Base-by-base conservation (phyloP, 2,797 vertebrate species). In the Euthynnus affinis region DNA sequence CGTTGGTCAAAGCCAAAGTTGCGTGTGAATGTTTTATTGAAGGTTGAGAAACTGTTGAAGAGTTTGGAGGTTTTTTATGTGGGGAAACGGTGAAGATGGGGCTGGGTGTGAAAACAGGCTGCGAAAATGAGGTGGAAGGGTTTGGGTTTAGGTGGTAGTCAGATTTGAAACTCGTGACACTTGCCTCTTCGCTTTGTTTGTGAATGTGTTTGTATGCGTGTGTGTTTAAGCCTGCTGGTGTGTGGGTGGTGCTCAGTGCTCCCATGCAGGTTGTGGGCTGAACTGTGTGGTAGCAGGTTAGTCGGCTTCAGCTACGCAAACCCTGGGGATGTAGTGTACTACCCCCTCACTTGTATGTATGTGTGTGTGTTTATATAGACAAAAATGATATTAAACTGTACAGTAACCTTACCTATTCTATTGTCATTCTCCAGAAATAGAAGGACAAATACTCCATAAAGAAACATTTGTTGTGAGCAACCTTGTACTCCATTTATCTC, bases 201-300 rank as follows among this genome's bases (percentile, higher is more conserved):
- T 74, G 70, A 59, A 51, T 76, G 71, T 85, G 73, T 82, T 76
- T 58, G 87, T 87, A 82, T 80, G 83, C 81, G 29, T 32, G 87
- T 87, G 83, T 72, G 74, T 76, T 74, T 71, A 20, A 68, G 90
- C 79, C 77, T 81, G 80, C 81, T 87, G 86, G 81, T 88, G 87
- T 88, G 91, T 92, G 83, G 91, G 93, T 85, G 91, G 88, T 84
- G 58, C 74, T 91, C 74, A 61, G 44, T 89, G 85, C 85, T 91
- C 84, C 90, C 70, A 12, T 83, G 78, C 85, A 89, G 76, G 91
- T 92, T 93, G 91, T 93, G 89, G 90, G 92, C 89, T 92, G 88
- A 87, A 85, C 79, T 91, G 91, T 92, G 94, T 93, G 92, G 89
- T 92, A 87, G 89, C 88, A 92, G 92, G 91, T 93, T 94, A 90